A percentile compares a stretch with the other conserved stretches of the same genome.
These are phyloP conservation scores for Aphrocallistes beatrix DNA, from an alignment of 37 sponge, comb jelly and placozoan species.

Conservation along the genomic window DNA sequence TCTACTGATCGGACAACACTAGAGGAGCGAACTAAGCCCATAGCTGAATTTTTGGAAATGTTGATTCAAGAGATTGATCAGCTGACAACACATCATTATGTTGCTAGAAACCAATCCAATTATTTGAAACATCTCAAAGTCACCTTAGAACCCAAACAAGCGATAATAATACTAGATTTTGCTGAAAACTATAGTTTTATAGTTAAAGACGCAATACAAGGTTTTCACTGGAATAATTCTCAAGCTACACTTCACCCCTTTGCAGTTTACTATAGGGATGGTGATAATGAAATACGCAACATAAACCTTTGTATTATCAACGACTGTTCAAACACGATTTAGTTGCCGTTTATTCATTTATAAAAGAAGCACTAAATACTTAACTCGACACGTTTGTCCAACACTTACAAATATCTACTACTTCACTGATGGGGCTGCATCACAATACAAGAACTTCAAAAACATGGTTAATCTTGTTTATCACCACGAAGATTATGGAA, in stretches of 20 bases:
- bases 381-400: slow-evolving; percentile 1
- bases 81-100: slow-evolving; percentile 18
- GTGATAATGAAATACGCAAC: too few relatives aligned
- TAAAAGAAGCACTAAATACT: slow-evolving; percentile 20
- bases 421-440: slow-evolving; percentile 43
- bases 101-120: slow-evolving; percentile 22
- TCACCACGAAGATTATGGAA: slow-evolving; percentile 36
- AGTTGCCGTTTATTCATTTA: too few relatives aligned
- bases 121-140: slow-evolving; percentile 17
- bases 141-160: slow-evolving; percentile 8
- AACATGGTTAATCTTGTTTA: slow-evolving; percentile 37
- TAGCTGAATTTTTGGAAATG: background rate
- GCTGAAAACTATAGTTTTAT: slow-evolving; percentile 39
- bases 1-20: background rate
- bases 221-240: slow-evolving; percentile 43
- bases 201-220: slow-evolving; percentile 36
- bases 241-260: slow-evolving; percentile 40
- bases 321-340: background rate
- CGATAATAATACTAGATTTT: slow-evolving; percentile 26
- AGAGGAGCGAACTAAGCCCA: background rate
- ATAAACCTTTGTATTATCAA: background rate
- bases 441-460: slow-evolving; percentile 41
- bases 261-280: slow-evolving; percentile 28
- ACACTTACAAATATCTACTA: slow-evolving; percentile 27
- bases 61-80: slow-evolving; percentile 21